Evolutionary conservation across 2,113 vertebrate genomes (phyloP), one percentile per base, ranked within the genome.

Genomic region (Corvus cornix): DNA sequence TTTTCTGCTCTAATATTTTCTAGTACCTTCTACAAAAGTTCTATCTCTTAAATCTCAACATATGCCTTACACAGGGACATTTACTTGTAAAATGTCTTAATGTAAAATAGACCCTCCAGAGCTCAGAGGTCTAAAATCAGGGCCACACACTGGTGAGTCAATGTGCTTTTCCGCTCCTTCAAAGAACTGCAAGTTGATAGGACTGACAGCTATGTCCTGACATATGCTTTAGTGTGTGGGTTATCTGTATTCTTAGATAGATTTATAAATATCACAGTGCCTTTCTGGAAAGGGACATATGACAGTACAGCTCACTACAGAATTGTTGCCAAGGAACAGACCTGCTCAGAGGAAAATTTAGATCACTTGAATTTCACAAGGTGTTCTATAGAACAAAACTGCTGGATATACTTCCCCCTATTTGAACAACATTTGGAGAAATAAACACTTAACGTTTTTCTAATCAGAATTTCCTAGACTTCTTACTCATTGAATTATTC

Each of bases 181-280:
- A 86, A 53, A 89, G 73, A 87, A 63, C 60, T 76, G 53, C 55
- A 90, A 48, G 62, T 83, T 90, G 93, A 85, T 55, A 83, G 72
- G 64, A 78, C 76, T 90, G 92, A 96, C 90, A 97, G 76, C 86
- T 90, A 85, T 92, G 85, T 68, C 96, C 73, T 94, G 87, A 94
- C 92, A 96, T 91, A 95, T 86, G 93, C 76, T 95, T 93, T 86
- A 75, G 72, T 78, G 92, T 93, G 92, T 55, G 95, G 95, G 92
- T 95, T 96, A 93, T 96, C 92, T 86, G 76, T 90, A 94, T 96
- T 96, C 95, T 96, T 93, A 95, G 69, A 94, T 46, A 69, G 76
- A 90, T 81, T 95, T 96, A 94, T 93, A 92, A 97, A 97, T 95
- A 87, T 62, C 70, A 76, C 74, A 91, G 30, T 85, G 82, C 60